A percentile compares a stretch with the other conserved stretches of the same genome.
Evolutionary conservation across 2,797 vertebrate species (phyloP).

Genomic region (Rhinogobio ventralis): DNA sequence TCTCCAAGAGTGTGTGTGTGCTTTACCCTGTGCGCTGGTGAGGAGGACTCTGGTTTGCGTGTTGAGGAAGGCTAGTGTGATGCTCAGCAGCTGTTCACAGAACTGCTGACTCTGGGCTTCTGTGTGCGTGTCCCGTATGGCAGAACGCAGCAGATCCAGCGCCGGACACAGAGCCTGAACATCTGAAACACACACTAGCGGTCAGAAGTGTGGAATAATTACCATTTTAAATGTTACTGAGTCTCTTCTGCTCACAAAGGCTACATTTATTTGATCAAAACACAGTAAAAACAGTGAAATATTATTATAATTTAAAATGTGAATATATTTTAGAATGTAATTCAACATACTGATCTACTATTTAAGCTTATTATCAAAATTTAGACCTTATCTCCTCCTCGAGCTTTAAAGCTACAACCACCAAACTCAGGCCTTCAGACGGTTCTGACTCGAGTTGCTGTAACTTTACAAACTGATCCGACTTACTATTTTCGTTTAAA

Average conservation of each 20-base stretch:
- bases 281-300: background rate
- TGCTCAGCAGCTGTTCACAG: conserved; percentile 91
- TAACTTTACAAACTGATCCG: too few species aligned
- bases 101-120: conserved; percentile 93
- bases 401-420: too few species aligned
- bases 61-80: conserved; percentile 87
- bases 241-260: background rate
- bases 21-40: conserved; percentile 76
- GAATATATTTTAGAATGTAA: rapidly evolving
- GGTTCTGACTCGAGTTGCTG: too few species aligned
- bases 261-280: background rate
- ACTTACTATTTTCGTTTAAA: too few species aligned
- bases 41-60: conserved; percentile 85
- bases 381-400: too few species aligned
- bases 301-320: background rate
- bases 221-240: background rate
- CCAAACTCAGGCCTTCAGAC: too few species aligned
- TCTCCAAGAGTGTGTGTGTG: background rate
- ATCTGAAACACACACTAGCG: conserved; percentile 70
- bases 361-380: too few species aligned
- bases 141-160: conserved; percentile 85
- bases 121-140: conserved; percentile 86
- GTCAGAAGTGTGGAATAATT: background rate
- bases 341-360: too few species aligned
- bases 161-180: conserved; percentile 87